Base-by-base conservation (phyloP, 2,797 vertebrate genomes). In the Sebastes taczanowskii region DNA sequence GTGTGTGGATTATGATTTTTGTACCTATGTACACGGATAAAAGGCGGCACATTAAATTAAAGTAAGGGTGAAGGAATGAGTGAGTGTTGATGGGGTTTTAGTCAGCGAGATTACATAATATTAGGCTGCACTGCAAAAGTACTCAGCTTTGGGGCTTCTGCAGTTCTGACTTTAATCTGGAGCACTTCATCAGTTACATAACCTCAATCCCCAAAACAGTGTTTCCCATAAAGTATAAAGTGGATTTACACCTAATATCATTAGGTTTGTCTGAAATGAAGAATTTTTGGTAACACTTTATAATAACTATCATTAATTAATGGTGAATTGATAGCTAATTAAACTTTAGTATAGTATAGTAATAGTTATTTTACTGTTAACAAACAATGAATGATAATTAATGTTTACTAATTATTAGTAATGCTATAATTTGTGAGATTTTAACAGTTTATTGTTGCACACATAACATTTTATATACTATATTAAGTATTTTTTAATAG, bases 151-250 rank as follows among this genome's bases (percentile, higher is more conserved):
- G 62, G 52, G 75, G 73, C 85, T 78, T 89, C 85, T 77, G 72
- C 73, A 73, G 71, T 75, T 86, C 42, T 84, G 84, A 84, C 90
- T 83, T 82, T 86, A 91, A 92, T 93, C 89, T 88, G 76, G 70
- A 78, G 72, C 87, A 65, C 72, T 88, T 85, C 84, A 62, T 82
- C n/a, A 42, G 70, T 94, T 93, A 88, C 79, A 85, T 89, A 93
- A 95, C 86, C 65, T 0, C 78, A 85, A 86, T 89, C 84, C 63
- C 78, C 78, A 73, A 89, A 92, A 84, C 65, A 61, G 56, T 63
- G 77, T 84, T 88, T 85, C 80, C 75, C 85, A 71, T 82, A 80
- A 80, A 38, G 27, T 80, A 73, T 71, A 56, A 87, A 86, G 68
- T 88, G 81, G 77, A 88, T 88, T 88, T 84, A 78, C 62, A 81